Evolutionary conservation across 2,113 vertebrate genomes (phyloP).

Genomic region (Cariama cristata): DNA sequence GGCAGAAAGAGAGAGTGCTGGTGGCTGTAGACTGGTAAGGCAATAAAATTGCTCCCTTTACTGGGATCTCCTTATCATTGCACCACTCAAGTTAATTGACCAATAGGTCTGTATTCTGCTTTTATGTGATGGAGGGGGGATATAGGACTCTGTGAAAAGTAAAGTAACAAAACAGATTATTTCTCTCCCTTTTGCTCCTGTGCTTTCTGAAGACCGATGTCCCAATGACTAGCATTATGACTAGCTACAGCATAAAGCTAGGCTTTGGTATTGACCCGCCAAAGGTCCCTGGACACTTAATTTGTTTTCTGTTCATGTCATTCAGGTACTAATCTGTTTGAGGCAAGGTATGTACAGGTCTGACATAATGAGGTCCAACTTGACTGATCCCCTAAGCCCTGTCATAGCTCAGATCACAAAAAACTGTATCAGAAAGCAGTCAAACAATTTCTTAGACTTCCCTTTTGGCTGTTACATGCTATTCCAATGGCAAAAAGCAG

Average conservation of each 20-base stretch:
- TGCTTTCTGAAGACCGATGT: not conserved
- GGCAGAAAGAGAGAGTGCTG: not conserved
- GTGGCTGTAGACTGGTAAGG: not conserved
- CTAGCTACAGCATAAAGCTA: not conserved
- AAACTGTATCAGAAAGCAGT: not conserved
- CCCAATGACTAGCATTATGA: not conserved
- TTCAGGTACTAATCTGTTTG: not conserved
- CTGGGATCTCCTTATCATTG: not conserved
- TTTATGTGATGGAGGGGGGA: not conserved
- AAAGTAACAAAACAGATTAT: not conserved
- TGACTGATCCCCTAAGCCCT: not conserved
- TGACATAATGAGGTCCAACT: not conserved
- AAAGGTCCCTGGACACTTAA: not conserved
- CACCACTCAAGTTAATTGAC: not conserved
- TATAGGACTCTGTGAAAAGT: not conserved
- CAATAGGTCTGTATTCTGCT: not conserved
- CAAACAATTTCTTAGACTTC: not conserved
- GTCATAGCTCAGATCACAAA: not conserved
- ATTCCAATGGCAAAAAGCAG: not conserved
- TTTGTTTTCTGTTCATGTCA: not conserved
- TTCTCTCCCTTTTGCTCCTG: not conserved
- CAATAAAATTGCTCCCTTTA: not conserved
- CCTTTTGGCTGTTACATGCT: not conserved
- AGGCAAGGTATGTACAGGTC: not conserved
- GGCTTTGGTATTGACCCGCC: accelerated